Percentiles rank a stretch among this genome's conserved stretches.
These are phyloP conservation scores for Yoshiicerus persimilis DNA, from an alignment of 1,140 invertebrate genomes.

Conservation along the genomic window DNA sequence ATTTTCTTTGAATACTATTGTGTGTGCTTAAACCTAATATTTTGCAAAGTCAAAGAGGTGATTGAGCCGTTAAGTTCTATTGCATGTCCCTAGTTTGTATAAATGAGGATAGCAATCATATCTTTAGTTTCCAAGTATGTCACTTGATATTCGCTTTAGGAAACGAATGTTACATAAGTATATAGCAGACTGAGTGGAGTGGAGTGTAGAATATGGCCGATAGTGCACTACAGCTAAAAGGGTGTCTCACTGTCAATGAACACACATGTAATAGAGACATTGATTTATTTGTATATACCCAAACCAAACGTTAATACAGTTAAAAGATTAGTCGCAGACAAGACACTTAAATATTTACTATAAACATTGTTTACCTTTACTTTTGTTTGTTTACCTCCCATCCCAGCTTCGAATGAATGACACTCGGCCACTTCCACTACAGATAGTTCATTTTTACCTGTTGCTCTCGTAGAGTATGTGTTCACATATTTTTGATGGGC, in stretches of 20 bases:
- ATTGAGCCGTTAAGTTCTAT: background rate
- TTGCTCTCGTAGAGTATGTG: too few relatives aligned
- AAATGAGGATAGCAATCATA: background rate
- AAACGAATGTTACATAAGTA: background rate
- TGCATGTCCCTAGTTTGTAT: too few relatives aligned
- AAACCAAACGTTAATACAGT: background rate
- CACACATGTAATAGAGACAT: background rate
- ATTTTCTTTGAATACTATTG: background rate
- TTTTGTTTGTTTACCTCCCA: background rate
- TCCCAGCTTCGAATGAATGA: background rate
- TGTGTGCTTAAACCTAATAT: background rate
- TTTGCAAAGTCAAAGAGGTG: background rate
- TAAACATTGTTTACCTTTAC: background rate
- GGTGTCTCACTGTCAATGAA: background rate
- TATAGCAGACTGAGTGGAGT: background rate
- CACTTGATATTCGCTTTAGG: background rate
- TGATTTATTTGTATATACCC: background rate
- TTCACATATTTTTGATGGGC: too few relatives aligned
- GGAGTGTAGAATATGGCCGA: background rate
- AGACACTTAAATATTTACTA: background rate
- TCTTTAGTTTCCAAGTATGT: background rate
- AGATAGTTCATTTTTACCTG: too few relatives aligned
- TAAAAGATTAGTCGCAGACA: background rate
- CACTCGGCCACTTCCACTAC: too few relatives aligned
- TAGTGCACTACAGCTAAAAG: background rate